A percentile compares a stretch with the other conserved stretches of the same genome.
phyloP scores from a whole-genome alignment of 2,888 invertebrate species.

The Anticlea derivata region DNA sequence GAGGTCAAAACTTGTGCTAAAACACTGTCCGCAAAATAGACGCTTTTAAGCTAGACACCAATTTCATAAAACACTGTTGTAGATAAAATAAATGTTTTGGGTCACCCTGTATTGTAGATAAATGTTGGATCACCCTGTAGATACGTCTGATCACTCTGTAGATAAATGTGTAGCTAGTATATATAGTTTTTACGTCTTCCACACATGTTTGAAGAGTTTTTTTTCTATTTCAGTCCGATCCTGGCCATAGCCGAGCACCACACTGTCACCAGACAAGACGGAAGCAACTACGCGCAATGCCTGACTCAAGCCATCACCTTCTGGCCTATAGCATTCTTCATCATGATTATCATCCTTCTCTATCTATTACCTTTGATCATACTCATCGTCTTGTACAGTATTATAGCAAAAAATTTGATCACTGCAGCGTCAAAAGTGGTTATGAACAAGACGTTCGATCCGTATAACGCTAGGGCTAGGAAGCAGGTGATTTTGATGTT shows the following conservation, averaged over 20 bases:
- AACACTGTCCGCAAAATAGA: no score
- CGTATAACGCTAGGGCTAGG: conserved; percentile 88
- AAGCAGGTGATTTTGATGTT: conserved; percentile 94
- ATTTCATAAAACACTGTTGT: conserved; percentile 2
- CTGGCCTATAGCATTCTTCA: conserved; percentile 91
- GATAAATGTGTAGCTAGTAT: conserved; percentile 12
- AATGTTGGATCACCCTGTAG: conserved; percentile 17
- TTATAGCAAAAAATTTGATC: conserved; percentile 93
- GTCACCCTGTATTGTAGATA: conserved; percentile 12
- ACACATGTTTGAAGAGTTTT: not conserved
- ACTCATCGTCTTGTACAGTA: conserved; percentile 90
- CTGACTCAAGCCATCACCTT: conserved; percentile 89
- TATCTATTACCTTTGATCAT: conserved; percentile 92
- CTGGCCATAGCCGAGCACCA: conserved; percentile 90
- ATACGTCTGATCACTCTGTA: no score
- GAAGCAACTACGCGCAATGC: conserved; percentile 88
- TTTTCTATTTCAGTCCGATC: conserved; percentile 89
- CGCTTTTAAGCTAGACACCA: not conserved
- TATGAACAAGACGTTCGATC: conserved; percentile 88
- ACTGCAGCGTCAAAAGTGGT: conserved; percentile 87
- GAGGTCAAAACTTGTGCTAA: no score
- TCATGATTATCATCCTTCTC: conserved; percentile 90
- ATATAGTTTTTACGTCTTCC: not conserved
- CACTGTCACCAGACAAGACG: conserved; percentile 87
- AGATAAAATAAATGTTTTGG: not conserved